phyloP scores from a whole-genome alignment of 64 coral and sea anemone genomes.

The Hydrozoanthus tunicans region DNA sequence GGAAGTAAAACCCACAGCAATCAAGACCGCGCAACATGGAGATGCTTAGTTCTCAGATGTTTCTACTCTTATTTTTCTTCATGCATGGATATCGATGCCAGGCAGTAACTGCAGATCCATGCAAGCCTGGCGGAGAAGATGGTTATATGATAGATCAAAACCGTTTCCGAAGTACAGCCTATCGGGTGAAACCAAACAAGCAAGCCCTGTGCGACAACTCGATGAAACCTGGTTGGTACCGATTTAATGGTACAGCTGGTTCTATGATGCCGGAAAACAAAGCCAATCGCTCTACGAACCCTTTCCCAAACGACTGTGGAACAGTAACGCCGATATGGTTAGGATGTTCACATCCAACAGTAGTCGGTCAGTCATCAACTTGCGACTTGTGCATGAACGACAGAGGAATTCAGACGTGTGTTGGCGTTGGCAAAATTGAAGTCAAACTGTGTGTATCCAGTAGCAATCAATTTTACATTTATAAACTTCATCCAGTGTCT shows the following conservation, averaged over 20 bases:
- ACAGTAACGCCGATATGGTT: constrained; percentile 15
- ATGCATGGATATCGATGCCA: background rate
- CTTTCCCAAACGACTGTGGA: constrained; percentile 12
- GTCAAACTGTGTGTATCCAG: background rate
- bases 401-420: background rate
- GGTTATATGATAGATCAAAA: background rate
- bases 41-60: background rate
- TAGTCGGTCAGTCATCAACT: background rate
- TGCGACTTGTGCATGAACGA: background rate
- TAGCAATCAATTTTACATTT: background rate
- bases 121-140: background rate
- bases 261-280: constrained; percentile 8
- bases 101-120: background rate
- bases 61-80: background rate
- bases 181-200: no score
- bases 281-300: background rate
- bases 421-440: background rate
- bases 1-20: no score
- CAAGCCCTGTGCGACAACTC: no score
- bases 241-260: background rate
- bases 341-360: background rate
- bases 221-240: no score
- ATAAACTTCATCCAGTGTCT: constrained; percentile 6
- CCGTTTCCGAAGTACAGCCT: background rate
- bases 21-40: background rate